phyloP scores from a whole-genome alignment of 53 echinoderm and acorn worm genomes.

The Holothuria leucospilota region DNA sequence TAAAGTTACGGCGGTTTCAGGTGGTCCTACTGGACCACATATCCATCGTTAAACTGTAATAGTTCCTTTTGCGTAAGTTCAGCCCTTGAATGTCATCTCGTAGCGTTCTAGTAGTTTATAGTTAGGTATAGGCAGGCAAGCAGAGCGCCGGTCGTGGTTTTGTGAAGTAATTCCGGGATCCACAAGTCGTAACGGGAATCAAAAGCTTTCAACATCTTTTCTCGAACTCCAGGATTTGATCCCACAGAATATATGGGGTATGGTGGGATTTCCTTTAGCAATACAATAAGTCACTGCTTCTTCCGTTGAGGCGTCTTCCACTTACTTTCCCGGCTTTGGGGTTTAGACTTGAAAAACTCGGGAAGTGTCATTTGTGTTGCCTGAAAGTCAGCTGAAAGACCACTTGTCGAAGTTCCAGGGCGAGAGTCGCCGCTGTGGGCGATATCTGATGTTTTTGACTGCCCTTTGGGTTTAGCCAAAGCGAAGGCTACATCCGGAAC shows the following conservation, averaged over 20 bases:
- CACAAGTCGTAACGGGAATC: constrained; percentile 37
- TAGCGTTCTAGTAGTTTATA: constrained; percentile 22
- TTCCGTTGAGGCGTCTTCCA: constrained; percentile 25
- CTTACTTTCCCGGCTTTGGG: background rate
- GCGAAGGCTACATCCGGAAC: no score
- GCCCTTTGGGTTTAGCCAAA: no score
- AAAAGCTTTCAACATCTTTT: constrained; percentile 30
- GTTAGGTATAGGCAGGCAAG: no score
- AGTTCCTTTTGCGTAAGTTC: constrained; percentile 10
- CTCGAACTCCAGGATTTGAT: constrained; percentile 23
- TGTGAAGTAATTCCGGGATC: background rate
- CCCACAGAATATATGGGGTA: constrained; percentile 41
- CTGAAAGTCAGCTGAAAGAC: no score
- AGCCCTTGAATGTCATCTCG: background rate
- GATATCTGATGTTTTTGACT: no score
- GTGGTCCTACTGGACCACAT: constrained; percentile 23
- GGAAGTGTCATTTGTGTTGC: no score
- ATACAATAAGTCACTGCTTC: constrained; percentile 44
- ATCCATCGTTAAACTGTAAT: constrained; percentile 12
- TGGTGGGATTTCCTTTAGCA: constrained; percentile 35
- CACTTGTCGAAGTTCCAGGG: no score
- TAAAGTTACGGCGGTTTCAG: background rate
- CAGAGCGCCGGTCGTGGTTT: constrained; percentile 15
- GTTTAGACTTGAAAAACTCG: no score
- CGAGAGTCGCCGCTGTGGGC: no score